These are phyloP conservation scores for Tyrophagus putrescentiae DNA, from an alignment of 1,140 invertebrate species.

Conservation along the genomic window DNA sequence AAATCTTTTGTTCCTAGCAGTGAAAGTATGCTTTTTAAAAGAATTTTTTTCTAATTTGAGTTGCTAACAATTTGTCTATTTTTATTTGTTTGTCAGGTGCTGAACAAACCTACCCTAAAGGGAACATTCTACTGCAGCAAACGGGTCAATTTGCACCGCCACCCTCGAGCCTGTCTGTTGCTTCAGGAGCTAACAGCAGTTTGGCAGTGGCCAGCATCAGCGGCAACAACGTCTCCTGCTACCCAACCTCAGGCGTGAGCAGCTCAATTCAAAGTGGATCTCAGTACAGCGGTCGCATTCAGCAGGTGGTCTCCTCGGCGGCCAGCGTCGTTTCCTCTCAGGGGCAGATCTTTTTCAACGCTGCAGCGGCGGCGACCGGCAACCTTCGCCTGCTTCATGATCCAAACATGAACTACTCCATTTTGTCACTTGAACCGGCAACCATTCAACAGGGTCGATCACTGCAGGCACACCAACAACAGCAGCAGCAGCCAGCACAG, in stretches of 20 bases:
- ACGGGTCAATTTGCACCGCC: too few relatives aligned
- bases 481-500: too few relatives aligned
- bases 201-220: too few relatives aligned
- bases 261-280: slow-evolving; percentile 14
- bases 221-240: too few relatives aligned
- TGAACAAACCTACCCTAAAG: not conserved
- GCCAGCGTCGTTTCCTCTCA: not conserved
- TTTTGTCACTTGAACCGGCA: too few relatives aligned
- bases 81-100: too few relatives aligned
- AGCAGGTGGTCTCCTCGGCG: not conserved
- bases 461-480: too few relatives aligned
- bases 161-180: not conserved
- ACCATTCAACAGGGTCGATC: too few relatives aligned
- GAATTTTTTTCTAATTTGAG: too few relatives aligned
- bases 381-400: not conserved
- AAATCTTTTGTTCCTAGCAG: slow-evolving; percentile 3
- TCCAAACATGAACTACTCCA: too few relatives aligned
- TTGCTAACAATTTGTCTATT: not conserved
- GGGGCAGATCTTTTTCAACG: slow-evolving; percentile 11
- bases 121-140: slow-evolving; percentile 1
- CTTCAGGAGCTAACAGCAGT: too few relatives aligned
- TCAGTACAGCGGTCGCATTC: not conserved
- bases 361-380: not conserved
- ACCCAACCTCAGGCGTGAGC: not conserved
- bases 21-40: slow-evolving; percentile 6